phyloP scores from a whole-genome alignment of 2,888 invertebrate genomes.

The Philhelius pedissequus region DNA sequence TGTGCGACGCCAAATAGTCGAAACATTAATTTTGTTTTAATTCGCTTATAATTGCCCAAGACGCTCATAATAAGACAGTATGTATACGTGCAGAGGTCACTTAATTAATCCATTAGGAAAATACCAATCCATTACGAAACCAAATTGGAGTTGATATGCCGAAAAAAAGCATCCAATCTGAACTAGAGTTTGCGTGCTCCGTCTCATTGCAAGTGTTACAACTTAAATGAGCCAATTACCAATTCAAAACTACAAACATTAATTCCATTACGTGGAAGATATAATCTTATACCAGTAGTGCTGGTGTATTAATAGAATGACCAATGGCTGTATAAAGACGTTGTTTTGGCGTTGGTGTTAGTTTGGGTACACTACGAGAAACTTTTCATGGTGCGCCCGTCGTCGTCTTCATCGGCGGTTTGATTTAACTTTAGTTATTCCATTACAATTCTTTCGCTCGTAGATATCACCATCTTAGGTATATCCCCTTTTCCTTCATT shows the following conservation, averaged over 20 bases:
- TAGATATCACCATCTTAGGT: neutral
- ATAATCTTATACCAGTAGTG: conserved; percentile 26
- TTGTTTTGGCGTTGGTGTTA: neutral
- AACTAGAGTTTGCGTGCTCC: neutral
- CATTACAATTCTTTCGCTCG: neutral
- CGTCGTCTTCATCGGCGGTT: conserved; percentile 36
- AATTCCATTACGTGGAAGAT: conserved; percentile 61
- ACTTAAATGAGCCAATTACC: conserved; percentile 62
- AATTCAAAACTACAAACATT: conserved; percentile 59
- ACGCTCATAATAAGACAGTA: too few relatives aligned
- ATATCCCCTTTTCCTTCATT: neutral
- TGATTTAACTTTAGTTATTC: conserved; percentile 49
- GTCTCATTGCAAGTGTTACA: conserved; percentile 21
- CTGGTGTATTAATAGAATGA: conserved; percentile 44
- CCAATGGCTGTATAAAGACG: neutral
- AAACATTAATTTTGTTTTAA: neutral
- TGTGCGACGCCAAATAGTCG: neutral
- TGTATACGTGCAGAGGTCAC: neutral
- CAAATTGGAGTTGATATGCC: neutral
- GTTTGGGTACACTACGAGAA: neutral
- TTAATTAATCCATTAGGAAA: neutral
- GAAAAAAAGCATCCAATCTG: neutral
- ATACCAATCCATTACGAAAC: neutral
- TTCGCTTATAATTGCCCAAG: neutral
- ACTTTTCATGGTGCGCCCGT: conserved; percentile 40